phyloP scores from a whole-genome alignment of 2,797 vertebrate genomes.

The Diglossa cyanea region DNA sequence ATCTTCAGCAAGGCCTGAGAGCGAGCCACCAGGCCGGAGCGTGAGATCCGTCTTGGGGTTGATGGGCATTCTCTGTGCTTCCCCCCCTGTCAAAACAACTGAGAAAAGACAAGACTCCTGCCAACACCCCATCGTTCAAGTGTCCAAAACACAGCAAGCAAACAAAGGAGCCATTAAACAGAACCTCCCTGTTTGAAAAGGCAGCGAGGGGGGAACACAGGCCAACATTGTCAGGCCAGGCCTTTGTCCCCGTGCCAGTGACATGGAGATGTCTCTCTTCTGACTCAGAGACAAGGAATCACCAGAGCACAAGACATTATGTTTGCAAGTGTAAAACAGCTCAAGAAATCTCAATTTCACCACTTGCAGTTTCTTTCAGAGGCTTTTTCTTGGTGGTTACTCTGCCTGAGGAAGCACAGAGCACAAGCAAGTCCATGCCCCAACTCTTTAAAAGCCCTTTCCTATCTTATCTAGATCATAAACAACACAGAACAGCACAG shows the following conservation, averaged over 20 bases:
- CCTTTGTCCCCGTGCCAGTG: conserved; percentile 41
- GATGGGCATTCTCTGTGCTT: neutral
- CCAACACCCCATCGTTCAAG: conserved; percentile 1
- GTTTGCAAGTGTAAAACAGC: conserved; percentile 4
- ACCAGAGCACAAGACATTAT: neutral
- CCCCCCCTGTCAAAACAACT: conserved; percentile 30
- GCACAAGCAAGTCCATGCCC: neutral
- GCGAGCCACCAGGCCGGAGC: neutral
- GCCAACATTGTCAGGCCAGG: conserved; percentile 44
- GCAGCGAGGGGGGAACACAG: conserved; percentile 51
- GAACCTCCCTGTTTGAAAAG: neutral
- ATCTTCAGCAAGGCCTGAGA: neutral
- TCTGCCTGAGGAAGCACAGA: neutral
- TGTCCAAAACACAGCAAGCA: conserved; percentile 32
- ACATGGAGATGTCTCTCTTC: conserved; percentile 70
- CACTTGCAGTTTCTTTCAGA: neutral
- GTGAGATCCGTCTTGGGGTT: neutral
- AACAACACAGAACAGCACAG: neutral
- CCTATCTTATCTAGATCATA: neutral
- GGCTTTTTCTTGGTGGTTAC: neutral
- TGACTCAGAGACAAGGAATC: conserved; percentile 60
- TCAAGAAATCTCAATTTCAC: neutral
- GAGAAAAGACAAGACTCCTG: neutral
- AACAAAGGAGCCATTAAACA: conserved; percentile 68
- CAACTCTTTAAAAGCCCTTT: neutral